phyloP scores from a whole-genome alignment of 2,888 invertebrate genomes.

The Mellilla xanthometata region DNA sequence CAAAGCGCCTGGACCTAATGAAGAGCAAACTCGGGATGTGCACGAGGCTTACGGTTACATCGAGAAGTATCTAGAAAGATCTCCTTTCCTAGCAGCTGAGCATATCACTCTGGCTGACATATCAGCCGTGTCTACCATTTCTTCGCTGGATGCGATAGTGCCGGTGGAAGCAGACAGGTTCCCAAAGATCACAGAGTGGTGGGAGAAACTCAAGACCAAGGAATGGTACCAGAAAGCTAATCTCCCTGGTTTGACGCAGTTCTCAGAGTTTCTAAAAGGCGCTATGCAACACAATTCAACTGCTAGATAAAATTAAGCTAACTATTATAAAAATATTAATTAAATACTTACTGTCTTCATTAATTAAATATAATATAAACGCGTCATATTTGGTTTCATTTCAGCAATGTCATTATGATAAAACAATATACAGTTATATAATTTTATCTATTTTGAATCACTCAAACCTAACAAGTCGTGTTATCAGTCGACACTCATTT shows the following conservation, averaged over 20 bases:
- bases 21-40: constrained; percentile 29
- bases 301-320: not conserved
- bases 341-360: too few relatives aligned
- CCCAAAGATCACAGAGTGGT: constrained; percentile 40
- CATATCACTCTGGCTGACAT: constrained; percentile 50
- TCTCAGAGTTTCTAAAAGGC: constrained; percentile 21
- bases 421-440: too few relatives aligned
- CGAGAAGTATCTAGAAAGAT: constrained; percentile 45
- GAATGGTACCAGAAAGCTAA: constrained; percentile 47
- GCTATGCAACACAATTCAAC: constrained; percentile 22
- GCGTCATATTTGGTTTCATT: too few relatives aligned
- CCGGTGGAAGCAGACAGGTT: constrained; percentile 40
- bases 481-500: too few relatives aligned
- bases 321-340: too few relatives aligned
- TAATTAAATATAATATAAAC: too few relatives aligned
- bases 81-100: constrained; percentile 38
- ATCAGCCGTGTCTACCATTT: constrained; percentile 40
- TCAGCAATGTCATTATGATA: too few relatives aligned
- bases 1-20: constrained; percentile 25
- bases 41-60: constrained; percentile 43
- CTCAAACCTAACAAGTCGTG: too few relatives aligned
- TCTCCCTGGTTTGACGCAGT: constrained; percentile 34
- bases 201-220: constrained; percentile 31
- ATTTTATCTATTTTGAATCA: too few relatives aligned
- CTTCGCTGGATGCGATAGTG: constrained; percentile 36